These are phyloP conservation scores for Formica exsecta DNA, from an alignment of 1,140 invertebrate genomes.

Conservation along the genomic window DNA sequence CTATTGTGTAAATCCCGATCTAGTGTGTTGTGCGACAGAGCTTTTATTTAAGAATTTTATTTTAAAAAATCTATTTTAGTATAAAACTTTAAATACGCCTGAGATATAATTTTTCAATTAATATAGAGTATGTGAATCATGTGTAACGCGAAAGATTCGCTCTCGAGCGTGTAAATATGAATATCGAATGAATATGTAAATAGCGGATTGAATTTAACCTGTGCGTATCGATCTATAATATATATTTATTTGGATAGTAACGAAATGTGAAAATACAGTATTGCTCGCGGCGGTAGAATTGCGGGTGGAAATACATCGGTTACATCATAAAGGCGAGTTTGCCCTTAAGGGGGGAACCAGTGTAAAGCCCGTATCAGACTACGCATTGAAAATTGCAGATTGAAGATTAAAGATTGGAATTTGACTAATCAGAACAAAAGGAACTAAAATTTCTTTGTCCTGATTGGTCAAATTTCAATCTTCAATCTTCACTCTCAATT, in stretches of 20 bases:
- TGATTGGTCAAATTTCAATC: no score
- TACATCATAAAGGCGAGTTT: background rate
- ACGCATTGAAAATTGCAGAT: no score
- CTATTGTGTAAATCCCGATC: no score
- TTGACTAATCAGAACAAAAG: no score
- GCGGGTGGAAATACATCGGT: background rate
- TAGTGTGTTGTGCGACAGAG: no score
- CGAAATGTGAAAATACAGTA: background rate
- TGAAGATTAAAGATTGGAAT: no score
- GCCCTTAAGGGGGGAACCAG: background rate
- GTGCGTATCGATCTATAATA: background rate
- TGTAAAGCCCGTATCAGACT: no score
- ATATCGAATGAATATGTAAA: slow-evolving; percentile 6
- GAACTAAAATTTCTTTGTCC: no score
- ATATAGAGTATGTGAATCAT: background rate
- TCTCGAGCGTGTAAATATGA: slow-evolving; percentile 1
- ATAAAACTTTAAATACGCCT: background rate
- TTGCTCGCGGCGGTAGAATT: no score
- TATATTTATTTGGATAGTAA: slow-evolving; percentile 10
- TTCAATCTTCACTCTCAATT: no score
- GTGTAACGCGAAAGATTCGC: background rate
- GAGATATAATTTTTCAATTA: background rate
- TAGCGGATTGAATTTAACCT: background rate
- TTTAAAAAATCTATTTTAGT: no score
- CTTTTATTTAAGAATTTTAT: no score